Evolutionary conservation across 2,888 invertebrate genomes (phyloP).

Genomic region (Amblyjoppa proteus): DNA sequence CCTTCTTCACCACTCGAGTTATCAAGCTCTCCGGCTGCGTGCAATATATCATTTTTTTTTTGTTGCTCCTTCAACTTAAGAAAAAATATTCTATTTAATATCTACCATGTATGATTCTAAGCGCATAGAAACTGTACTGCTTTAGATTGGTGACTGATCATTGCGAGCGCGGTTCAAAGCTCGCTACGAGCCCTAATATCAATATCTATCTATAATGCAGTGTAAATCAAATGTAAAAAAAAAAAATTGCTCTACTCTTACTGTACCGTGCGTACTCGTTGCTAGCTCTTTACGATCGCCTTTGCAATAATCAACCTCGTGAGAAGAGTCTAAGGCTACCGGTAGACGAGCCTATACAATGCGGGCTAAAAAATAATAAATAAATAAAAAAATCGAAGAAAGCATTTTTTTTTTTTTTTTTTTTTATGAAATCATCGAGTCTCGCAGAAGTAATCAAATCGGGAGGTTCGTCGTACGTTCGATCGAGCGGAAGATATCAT

Average conservation of each 20-base stretch:
- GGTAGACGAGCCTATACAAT: not conserved
- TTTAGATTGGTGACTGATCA: not conserved
- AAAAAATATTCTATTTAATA: not conserved
- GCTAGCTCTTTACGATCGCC: not conserved
- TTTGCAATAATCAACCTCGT: not conserved
- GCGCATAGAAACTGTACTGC: not conserved
- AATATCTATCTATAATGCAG: constrained; percentile 2
- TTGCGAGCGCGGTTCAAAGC: not conserved
- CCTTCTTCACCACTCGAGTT: constrained; percentile 86
- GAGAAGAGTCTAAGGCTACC: not conserved
- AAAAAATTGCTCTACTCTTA: not conserved
- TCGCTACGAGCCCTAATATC: not conserved
- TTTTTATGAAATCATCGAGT: no score
- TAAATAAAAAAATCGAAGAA: not conserved
- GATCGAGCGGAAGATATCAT: not conserved
- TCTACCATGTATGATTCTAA: constrained; percentile 12
- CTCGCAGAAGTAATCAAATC: not conserved
- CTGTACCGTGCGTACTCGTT: not conserved
- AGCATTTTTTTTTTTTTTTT: no score
- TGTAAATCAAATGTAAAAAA: not conserved
- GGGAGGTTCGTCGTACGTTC: constrained; percentile 13
- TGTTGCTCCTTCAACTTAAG: constrained; percentile 14
- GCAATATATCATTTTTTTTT: constrained; percentile 67
- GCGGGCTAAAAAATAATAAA: not conserved
- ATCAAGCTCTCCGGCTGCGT: constrained; percentile 88